Percentiles rank a stretch among this genome's conserved stretches.
These are phyloP conservation scores for Mirza zaza DNA, from an alignment of 2,113 vertebrate species.

Conservation along the genomic window DNA sequence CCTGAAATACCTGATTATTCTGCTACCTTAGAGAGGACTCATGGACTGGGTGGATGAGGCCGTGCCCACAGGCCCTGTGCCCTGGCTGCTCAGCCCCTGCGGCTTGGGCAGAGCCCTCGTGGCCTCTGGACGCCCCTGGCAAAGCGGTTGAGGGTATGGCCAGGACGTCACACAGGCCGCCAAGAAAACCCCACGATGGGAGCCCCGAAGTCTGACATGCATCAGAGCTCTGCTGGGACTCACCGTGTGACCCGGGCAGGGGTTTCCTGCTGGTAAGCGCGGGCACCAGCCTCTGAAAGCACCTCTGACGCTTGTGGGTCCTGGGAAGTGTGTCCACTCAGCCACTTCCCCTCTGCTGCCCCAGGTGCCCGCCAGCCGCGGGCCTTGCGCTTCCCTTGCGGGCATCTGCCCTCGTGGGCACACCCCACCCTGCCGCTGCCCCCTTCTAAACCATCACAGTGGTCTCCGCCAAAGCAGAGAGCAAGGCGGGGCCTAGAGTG, in stretches of 20 bases:
- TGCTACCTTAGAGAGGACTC: background rate
- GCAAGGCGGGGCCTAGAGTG: background rate
- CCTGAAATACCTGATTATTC: background rate
- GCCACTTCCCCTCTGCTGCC: background rate
- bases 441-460: background rate
- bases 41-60: background rate
- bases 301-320: background rate
- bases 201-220: background rate
- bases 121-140: background rate
- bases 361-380: too few relatives aligned
- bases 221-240: background rate
- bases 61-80: fast-evolving
- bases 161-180: background rate
- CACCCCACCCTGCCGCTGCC: background rate
- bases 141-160: background rate
- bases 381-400: background rate
- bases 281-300: fast-evolving
- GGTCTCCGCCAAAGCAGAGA: background rate
- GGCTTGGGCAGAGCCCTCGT: background rate
- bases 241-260: fast-evolving
- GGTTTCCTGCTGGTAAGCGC: background rate
- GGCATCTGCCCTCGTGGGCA: background rate
- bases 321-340: background rate
- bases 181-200: background rate
- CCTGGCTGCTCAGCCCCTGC: background rate